These are phyloP conservation scores for Metopolophium dirhodum DNA, from an alignment of 1,140 invertebrate genomes.

Conservation along the genomic window DNA sequence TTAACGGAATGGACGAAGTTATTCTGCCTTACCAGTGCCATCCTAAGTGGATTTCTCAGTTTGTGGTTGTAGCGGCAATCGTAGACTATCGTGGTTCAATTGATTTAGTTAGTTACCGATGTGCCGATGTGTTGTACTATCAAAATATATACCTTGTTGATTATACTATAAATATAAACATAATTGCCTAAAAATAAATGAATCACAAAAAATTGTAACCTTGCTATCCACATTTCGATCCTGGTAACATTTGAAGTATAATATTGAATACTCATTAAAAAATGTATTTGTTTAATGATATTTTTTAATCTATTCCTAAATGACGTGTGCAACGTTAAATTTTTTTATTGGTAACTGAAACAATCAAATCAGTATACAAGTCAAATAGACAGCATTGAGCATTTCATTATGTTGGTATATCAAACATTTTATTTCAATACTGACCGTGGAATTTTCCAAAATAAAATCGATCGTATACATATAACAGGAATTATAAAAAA, in stretches of 20 bases:
- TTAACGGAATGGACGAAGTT: neutral
- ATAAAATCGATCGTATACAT: neutral
- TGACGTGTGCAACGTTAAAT: too few relatives aligned
- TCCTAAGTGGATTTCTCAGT: constrained; percentile 8
- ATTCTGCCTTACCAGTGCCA: neutral
- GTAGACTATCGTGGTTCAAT: neutral
- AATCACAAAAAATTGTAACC: neutral
- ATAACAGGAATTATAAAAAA: too few relatives aligned
- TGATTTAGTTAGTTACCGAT: neutral
- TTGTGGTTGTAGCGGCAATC: neutral
- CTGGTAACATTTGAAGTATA: too few relatives aligned
- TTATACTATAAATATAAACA: neutral
- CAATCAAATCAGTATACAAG: neutral
- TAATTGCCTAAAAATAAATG: neutral
- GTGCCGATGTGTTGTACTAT: neutral
- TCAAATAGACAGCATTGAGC: neutral
- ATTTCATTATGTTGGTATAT: neutral
- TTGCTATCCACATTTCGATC: neutral
- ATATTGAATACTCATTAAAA: neutral
- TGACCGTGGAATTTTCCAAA: neutral
- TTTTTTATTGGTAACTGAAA: neutral
- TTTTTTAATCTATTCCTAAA: neutral
- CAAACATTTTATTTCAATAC: neutral
- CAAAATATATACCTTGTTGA: neutral
- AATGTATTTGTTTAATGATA: neutral